phyloP scores from a whole-genome alignment of 2,888 invertebrate genomes.

The Pammene fasciana region DNA sequence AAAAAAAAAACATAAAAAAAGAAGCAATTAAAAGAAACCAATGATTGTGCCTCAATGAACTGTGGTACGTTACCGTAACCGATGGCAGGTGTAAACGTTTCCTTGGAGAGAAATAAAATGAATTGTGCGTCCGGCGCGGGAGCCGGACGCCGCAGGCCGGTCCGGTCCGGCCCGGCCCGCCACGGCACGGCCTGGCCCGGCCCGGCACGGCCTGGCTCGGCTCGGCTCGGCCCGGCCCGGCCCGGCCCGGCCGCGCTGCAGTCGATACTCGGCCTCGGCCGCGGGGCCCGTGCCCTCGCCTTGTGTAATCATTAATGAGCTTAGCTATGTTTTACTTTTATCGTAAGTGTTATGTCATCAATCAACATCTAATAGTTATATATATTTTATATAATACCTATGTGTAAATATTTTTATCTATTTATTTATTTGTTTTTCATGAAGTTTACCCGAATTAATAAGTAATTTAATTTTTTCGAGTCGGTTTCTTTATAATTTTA shows the following conservation, averaged over 20 bases:
- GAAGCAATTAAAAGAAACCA: constrained; percentile 82
- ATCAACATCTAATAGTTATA: constrained; percentile 76
- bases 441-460: constrained; percentile 79
- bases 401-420: constrained; percentile 81
- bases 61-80: constrained; percentile 83
- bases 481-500: constrained; percentile 40
- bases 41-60: constrained; percentile 84
- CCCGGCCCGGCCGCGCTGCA: constrained; percentile 47
- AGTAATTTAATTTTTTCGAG: constrained; percentile 46
- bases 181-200: constrained; percentile 63
- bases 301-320: constrained; percentile 82
- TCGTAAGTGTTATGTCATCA: constrained; percentile 82
- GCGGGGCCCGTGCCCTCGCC: constrained; percentile 72
- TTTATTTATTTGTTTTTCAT: constrained; percentile 74
- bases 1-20: constrained; percentile 62
- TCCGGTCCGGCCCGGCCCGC: background rate
- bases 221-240: constrained; percentile 63
- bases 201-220: constrained; percentile 39
- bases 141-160: constrained; percentile 25
- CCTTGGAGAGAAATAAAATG: constrained; percentile 70
- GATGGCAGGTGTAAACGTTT: constrained; percentile 79
- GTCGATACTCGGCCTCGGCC: constrained; percentile 68
- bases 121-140: constrained; percentile 65
- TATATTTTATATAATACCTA: constrained; percentile 64
- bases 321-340: constrained; percentile 83